phyloP scores from a whole-genome alignment of 1,140 invertebrate genomes.

The Rhizoglyphus robini region DNA sequence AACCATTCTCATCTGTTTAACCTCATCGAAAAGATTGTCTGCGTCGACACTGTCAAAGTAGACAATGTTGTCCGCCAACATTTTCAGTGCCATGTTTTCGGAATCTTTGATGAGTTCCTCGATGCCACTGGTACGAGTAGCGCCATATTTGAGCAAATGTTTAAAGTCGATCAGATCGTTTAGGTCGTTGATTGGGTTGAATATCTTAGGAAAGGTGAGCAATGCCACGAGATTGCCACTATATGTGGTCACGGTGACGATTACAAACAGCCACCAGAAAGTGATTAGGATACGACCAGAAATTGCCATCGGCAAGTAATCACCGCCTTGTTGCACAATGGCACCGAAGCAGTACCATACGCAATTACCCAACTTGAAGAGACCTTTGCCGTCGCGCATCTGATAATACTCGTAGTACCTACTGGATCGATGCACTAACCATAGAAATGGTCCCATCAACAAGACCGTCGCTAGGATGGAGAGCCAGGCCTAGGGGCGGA shows the following conservation, averaged over 20 bases:
- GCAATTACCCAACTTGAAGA: conserved; percentile 50
- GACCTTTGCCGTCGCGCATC: conserved; percentile 38
- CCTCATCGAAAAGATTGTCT: conserved; percentile 18
- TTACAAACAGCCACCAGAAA: conserved; percentile 81
- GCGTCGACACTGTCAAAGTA: conserved; percentile 16
- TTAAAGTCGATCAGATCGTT: conserved; percentile 50
- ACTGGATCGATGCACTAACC: conserved; percentile 53
- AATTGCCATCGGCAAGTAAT: conserved; percentile 62
- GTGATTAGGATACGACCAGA: conserved; percentile 75
- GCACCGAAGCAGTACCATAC: conserved; percentile 82
- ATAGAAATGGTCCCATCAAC: conserved; percentile 62
- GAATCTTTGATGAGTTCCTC: conserved; percentile 17
- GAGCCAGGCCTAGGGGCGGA: conserved; percentile 56
- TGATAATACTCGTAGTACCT: conserved; percentile 49
- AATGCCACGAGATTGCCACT: conserved; percentile 83
- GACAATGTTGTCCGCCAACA: conserved; percentile 18
- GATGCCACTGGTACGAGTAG: conserved; percentile 28
- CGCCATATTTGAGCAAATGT: conserved; percentile 50
- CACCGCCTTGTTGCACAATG: conserved; percentile 75
- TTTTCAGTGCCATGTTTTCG: neutral
- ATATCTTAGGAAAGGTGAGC: conserved; percentile 75
- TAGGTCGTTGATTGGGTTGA: conserved; percentile 55
- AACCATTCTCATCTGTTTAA: conserved; percentile 14
- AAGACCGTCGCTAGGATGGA: conserved; percentile 54
- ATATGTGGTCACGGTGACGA: conserved; percentile 74